phyloP scores from a whole-genome alignment of 2,888 invertebrate genomes.

The Standfussiana lucernea region DNA sequence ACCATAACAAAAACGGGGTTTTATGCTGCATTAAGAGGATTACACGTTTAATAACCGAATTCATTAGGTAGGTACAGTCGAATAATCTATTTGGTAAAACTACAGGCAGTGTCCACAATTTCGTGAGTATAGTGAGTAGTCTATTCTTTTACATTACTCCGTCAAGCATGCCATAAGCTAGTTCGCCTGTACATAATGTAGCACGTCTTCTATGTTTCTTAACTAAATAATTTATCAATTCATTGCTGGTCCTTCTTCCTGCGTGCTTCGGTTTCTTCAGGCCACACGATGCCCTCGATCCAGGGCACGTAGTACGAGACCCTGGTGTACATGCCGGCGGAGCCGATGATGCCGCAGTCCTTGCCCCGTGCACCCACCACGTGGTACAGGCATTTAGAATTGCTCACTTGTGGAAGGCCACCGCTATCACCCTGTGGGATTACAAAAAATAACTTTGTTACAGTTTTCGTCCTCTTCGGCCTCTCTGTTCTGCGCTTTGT shows the following conservation, averaged over 20 bases:
- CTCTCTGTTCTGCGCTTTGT: too few species aligned
- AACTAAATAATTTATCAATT: conserved; percentile 30
- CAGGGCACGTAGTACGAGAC: conserved; percentile 90
- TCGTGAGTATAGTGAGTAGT: not conserved
- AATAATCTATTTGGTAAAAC: too few species aligned
- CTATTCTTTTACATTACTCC: too few species aligned
- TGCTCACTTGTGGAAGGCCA: conserved; percentile 64
- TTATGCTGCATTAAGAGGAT: not conserved
- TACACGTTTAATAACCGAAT: not conserved
- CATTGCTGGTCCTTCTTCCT: conserved; percentile 16
- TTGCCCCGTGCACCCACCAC: conserved; percentile 86
- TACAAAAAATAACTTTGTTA: not conserved
- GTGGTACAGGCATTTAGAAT: conserved; percentile 83
- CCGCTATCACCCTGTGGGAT: conserved; percentile 63
- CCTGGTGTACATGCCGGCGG: conserved; percentile 90
- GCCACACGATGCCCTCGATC: conserved; percentile 91
- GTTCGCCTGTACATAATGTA: too few species aligned
- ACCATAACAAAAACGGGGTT: not conserved
- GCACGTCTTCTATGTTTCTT: not conserved
- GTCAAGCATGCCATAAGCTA: too few species aligned
- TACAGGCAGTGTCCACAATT: not conserved
- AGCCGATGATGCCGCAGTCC: conserved; percentile 78
- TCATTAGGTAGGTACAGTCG: not conserved
- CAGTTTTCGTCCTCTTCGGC: too few species aligned
- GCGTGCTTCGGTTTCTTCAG: conserved; percentile 63